Evolutionary conservation across 2,113 vertebrate species (phyloP).

Genomic region (Larimichthys crocea): DNA sequence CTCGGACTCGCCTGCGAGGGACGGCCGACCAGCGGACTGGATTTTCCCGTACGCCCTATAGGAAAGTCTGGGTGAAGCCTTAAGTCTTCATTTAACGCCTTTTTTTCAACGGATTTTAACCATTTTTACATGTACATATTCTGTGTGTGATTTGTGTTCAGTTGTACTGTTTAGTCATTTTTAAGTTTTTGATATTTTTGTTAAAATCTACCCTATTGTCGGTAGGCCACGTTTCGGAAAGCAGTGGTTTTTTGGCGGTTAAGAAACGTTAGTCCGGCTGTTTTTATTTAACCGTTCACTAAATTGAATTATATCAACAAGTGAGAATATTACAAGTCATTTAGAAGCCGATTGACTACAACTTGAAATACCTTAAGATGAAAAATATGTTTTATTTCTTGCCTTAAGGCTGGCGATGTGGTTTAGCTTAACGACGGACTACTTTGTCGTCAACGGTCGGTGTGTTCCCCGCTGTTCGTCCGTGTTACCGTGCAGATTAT

Average conservation of each 20-base stretch:
- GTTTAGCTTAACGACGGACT: constrained; percentile 21
- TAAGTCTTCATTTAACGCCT: constrained; percentile 13
- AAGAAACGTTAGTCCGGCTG: neutral
- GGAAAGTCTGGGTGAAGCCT: constrained; percentile 83
- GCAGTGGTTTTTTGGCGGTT: constrained; percentile 54
- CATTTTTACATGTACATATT: neutral
- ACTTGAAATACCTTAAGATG: neutral
- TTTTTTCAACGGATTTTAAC: neutral
- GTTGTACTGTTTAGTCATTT: neutral
- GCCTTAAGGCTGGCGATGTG: neutral
- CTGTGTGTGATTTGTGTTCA: neutral
- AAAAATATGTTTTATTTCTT: neutral
- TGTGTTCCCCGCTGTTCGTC: neutral
- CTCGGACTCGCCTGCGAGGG: constrained; percentile 76
- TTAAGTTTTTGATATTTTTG: neutral
- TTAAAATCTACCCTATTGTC: neutral
- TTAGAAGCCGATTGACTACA: neutral
- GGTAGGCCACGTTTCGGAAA: constrained; percentile 67
- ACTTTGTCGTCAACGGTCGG: constrained; percentile 5
- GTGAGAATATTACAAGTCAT: neutral
- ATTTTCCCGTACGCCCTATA: constrained; percentile 57
- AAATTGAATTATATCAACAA: neutral
- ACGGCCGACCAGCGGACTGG: constrained; percentile 39
- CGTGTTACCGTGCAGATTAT: neutral
- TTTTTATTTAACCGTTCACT: neutral